A percentile compares a stretch with the other conserved stretches of the same genome.
phyloP scores from a whole-genome alignment of 2,797 vertebrate genomes.

The Urosaurus nigricauda region DNA sequence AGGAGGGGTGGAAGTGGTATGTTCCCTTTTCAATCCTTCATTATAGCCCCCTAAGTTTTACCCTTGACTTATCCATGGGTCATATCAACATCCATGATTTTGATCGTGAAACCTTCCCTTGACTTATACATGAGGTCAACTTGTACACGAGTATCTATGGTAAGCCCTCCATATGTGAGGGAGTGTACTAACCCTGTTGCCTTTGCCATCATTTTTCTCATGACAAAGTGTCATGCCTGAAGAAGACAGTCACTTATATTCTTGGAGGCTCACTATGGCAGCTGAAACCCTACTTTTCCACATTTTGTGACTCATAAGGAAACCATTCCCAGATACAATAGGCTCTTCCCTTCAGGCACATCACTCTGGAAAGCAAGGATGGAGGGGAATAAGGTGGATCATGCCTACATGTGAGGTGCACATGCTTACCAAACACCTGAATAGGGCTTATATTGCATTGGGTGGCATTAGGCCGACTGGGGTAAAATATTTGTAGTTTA shows the following conservation, averaged over 20 bases:
- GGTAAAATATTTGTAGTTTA: not conserved
- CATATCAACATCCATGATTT: too few species aligned
- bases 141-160: too few species aligned
- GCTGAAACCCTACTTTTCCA: not conserved
- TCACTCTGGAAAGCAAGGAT: not conserved
- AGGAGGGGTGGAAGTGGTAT: too few species aligned
- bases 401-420: not conserved
- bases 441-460: not conserved
- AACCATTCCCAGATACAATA: not conserved
- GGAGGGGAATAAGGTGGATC: not conserved
- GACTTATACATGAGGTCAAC: too few species aligned
- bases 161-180: not conserved
- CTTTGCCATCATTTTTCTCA: not conserved
- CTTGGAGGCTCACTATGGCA: not conserved
- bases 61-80: too few species aligned
- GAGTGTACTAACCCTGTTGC: not conserved
- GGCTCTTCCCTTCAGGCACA: not conserved
- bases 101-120: too few species aligned
- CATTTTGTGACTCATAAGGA: not conserved
- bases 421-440: not conserved
- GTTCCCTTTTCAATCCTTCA: too few species aligned
- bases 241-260: not conserved
- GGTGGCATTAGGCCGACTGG: not conserved
- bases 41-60: too few species aligned
- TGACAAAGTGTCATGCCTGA: not conserved